phyloP scores from a whole-genome alignment of 2,113 vertebrate species.

The Peromyscus maniculatus region DNA sequence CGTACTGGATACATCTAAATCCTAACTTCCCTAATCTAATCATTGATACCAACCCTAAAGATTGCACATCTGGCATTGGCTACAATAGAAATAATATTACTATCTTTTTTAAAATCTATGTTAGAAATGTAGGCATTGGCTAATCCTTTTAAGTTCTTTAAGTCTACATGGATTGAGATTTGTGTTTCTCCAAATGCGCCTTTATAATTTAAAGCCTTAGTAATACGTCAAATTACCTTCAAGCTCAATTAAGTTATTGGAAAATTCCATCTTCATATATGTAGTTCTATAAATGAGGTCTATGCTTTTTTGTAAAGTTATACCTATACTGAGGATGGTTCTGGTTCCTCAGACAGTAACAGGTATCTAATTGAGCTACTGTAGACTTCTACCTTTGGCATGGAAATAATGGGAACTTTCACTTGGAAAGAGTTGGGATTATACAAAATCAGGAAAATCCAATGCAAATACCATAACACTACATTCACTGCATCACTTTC shows the following conservation, averaged over 20 bases:
- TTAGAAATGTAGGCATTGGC: background rate
- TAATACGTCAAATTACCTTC: background rate
- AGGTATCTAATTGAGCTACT: background rate
- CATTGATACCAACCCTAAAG: background rate
- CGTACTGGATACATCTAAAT: background rate
- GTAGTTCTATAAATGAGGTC: background rate
- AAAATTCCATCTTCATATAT: background rate
- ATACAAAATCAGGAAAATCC: too few relatives aligned
- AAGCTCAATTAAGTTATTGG: background rate
- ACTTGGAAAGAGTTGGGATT: too few relatives aligned
- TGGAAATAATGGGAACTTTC: too few relatives aligned
- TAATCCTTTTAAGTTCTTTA: background rate
- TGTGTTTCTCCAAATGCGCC: background rate
- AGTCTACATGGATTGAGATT: background rate
- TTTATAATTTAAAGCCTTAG: background rate
- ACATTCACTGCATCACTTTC: too few relatives aligned
- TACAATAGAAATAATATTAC: background rate
- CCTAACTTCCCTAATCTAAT: background rate
- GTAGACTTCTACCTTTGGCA: background rate
- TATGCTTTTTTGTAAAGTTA: background rate
- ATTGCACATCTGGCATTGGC: background rate
- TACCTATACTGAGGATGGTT: background rate
- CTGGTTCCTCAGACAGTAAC: background rate
- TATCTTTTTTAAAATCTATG: background rate
- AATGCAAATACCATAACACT: too few relatives aligned